Base-by-base conservation (phyloP, 2,113 vertebrate species). In the Orthonyx spaldingii region DNA sequence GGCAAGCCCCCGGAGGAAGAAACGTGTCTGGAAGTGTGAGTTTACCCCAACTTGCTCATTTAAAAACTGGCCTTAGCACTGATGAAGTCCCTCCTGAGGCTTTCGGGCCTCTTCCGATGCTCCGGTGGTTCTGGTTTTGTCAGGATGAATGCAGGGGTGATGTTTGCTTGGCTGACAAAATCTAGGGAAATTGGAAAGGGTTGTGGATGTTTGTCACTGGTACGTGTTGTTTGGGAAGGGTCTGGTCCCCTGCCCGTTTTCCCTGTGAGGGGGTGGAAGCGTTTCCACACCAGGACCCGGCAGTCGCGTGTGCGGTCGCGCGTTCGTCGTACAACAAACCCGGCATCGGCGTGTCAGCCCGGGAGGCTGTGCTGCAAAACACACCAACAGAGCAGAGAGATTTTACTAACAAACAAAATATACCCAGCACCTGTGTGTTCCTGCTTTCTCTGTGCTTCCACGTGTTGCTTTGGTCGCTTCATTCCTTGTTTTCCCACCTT, bases 1-100 rank as follows among this genome's bases (percentile, higher is more conserved):
- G 99, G 89, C 99, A 98, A 81, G 96, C 98, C 84, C 94, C 98
- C 1, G 98, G 98, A 80, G 98, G 98, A 93, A 98, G 99, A 96
- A 99, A 98, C 46, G 89, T 98, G n/a, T 87, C 98, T 78, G 99
- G 99, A 97, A 99, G 99, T 99, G 90, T 96, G 94, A 96, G 87
- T 97, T 96, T 32, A 90, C 66, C 94, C 90, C 77, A 92, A 33
- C 74, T 87, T 84, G 94, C 6, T 97, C 41, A 63, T 74, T 90
- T 96, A 42, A 93, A 91, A 84, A 74, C 22, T 64, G 69, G 49
- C 78, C 82, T 28, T 63, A 52, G 41, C 41, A 16, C 61, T 32
- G 4, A 4, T 39, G 55, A 44, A 81, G 49, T 72, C 81, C 79
- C 20, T 82, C 66, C 65, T 93, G 28, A 39, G 1, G 6, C 68